Conservation (phyloP, 2,888 invertebrate species). For the Noctua janthina region DNA sequence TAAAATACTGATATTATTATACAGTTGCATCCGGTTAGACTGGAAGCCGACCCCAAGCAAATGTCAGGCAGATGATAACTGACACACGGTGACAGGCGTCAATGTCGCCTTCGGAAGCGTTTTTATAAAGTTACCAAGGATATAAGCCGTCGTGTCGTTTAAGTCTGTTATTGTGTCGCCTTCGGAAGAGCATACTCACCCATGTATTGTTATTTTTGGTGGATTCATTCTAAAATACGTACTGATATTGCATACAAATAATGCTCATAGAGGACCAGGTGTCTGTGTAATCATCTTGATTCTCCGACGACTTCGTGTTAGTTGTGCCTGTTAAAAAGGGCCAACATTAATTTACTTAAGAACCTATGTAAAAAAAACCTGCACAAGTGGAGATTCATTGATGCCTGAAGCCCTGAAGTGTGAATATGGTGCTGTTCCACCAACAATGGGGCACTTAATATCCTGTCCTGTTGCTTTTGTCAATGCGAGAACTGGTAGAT, state of each 20-base stretch:
- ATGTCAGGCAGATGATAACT: background rate
- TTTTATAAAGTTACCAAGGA: background rate
- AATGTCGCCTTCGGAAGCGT: background rate
- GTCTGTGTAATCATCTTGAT: constrained; percentile 74
- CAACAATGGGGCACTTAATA: background rate
- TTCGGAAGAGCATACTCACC: background rate
- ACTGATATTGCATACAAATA: constrained; percentile 86
- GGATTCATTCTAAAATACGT: constrained; percentile 17
- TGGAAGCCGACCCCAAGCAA: background rate
- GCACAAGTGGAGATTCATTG: background rate
- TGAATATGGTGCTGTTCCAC: background rate
- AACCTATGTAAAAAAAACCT: background rate
- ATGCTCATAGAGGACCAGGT: constrained; percentile 90
- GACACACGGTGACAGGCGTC: background rate
- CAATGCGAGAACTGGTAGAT: background rate
- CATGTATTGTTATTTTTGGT: background rate
- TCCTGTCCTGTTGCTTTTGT: background rate
- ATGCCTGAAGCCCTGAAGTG: background rate
- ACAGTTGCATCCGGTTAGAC: background rate
- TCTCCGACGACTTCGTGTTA: constrained; percentile 71
- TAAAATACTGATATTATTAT: background rate
- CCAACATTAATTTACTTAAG: background rate
- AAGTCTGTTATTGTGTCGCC: background rate
- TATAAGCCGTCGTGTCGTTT: background rate
- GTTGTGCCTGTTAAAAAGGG: constrained; percentile 39